These are phyloP conservation scores for Patella ulyssiponensis DNA, from an alignment of 2,888 invertebrate species.

Conservation along the genomic window DNA sequence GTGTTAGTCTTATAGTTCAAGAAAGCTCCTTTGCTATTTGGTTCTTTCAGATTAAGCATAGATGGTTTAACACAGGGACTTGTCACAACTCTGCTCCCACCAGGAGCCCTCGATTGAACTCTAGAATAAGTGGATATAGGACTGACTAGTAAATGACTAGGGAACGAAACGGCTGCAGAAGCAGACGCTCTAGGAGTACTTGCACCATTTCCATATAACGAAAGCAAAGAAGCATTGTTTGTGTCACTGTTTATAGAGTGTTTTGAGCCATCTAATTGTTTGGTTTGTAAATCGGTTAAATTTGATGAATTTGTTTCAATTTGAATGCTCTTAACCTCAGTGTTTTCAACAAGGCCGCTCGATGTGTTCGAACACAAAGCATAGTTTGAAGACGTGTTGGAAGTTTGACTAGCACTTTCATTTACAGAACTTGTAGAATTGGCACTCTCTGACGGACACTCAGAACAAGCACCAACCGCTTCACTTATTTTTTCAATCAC, in stretches of 20 bases:
- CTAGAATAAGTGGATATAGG: not conserved
- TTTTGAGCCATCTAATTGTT: not conserved
- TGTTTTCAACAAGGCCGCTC: not conserved
- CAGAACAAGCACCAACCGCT: not conserved
- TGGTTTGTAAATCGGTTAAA: not conserved
- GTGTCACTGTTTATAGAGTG: not conserved
- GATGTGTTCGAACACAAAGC: not conserved
- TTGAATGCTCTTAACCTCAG: not conserved
- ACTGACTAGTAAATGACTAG: not conserved
- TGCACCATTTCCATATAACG: not conserved
- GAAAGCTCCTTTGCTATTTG: not conserved
- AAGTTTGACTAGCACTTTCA: not conserved
- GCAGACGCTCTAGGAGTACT: not conserved
- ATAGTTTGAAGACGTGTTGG: not conserved
- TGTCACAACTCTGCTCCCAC: not conserved
- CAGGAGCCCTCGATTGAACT: not conserved
- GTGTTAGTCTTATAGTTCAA: not conserved
- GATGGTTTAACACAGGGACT: conserved; percentile 6
- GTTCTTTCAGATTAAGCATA: not conserved
- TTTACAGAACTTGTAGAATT: not conserved
- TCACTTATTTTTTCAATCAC: not conserved
- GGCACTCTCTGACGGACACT: not conserved
- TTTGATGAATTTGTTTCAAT: not conserved
- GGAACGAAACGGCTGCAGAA: not conserved
- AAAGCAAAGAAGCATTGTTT: not conserved